phyloP scores from a whole-genome alignment of 2,113 vertebrate species.

The Candoia aspera region DNA sequence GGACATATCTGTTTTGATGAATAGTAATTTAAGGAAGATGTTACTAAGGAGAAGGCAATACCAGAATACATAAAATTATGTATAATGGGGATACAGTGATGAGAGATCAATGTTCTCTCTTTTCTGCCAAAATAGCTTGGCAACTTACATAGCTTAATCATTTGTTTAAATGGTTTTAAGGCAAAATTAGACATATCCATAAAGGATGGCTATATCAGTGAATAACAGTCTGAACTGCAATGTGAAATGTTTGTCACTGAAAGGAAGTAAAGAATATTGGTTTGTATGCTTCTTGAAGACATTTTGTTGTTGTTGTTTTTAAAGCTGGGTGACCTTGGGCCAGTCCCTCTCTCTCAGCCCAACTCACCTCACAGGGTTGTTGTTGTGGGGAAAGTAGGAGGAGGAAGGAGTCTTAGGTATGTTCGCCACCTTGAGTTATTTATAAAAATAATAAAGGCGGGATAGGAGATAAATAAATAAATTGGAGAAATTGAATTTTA shows the following conservation, averaged over 20 bases:
- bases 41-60: background rate
- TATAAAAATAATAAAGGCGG: too few relatives aligned
- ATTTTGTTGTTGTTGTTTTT: background rate
- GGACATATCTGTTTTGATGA: background rate
- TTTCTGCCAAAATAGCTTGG: background rate
- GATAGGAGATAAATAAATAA: too few relatives aligned
- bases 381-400: too few relatives aligned
- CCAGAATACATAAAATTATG: background rate
- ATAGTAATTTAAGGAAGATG: background rate
- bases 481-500: background rate
- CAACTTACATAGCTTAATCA: background rate
- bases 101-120: background rate
- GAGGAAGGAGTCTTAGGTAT: too few relatives aligned
- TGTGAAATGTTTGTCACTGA: background rate
- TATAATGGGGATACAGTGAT: background rate
- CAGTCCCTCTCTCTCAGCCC: too few relatives aligned
- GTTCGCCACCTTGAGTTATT: too few relatives aligned
- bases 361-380: too few relatives aligned
- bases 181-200: background rate
- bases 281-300: background rate
- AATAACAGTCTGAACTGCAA: background rate
- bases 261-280: background rate
- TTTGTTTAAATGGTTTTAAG: background rate
- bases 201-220: background rate
- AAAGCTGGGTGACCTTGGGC: too few relatives aligned